phyloP scores from a whole-genome alignment of 2,888 invertebrate genomes.

The Bursaphelenchus okinawaensis region DNA sequence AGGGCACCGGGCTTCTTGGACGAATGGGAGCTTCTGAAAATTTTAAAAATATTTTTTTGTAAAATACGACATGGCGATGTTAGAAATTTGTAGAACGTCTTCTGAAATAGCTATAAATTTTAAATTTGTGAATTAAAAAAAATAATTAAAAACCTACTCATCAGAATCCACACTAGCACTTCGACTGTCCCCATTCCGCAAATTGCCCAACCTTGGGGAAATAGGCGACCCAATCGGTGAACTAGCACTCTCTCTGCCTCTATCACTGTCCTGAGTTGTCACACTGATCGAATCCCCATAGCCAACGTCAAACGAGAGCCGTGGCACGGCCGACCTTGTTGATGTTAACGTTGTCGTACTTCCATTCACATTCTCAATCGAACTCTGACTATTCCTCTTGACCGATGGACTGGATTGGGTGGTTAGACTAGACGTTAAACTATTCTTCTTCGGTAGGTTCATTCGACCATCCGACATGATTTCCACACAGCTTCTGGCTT shows the following conservation, averaged over 20 bases:
- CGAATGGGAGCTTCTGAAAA: background rate
- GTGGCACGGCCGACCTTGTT: background rate
- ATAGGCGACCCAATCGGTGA: background rate
- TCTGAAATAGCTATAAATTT: no score
- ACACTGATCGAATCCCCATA: background rate
- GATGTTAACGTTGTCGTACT: background rate
- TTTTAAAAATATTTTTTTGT: background rate
- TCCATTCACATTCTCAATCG: background rate
- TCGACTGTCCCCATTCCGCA: background rate
- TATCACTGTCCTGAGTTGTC: background rate
- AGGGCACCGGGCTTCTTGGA: background rate
- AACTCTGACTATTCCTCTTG: background rate
- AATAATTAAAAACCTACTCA: background rate
- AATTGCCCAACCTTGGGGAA: background rate
- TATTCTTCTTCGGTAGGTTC: background rate
- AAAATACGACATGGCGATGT: background rate
- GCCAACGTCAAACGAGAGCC: background rate
- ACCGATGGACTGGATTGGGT: background rate
- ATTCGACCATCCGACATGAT: background rate
- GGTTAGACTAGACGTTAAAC: background rate
- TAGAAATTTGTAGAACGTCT: no score
- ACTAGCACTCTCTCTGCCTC: background rate
- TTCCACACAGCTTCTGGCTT: background rate
- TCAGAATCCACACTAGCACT: background rate
- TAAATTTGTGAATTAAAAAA: background rate